These are phyloP conservation scores for Harpagoxenus sublaevis DNA, from an alignment of 2,888 invertebrate species.

Conservation along the genomic window DNA sequence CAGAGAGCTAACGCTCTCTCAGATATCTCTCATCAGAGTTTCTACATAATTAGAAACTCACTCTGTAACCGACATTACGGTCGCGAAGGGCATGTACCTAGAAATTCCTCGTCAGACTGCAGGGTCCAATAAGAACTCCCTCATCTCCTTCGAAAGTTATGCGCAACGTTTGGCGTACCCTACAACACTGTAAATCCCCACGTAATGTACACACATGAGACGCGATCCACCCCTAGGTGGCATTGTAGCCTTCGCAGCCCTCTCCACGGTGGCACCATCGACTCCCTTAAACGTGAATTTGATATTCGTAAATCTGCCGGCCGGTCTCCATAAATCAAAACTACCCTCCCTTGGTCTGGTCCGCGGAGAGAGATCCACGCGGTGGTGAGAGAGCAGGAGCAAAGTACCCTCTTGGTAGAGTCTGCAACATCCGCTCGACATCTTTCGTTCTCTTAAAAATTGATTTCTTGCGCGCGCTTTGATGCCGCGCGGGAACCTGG, in stretches of 20 bases:
- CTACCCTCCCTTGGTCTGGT: constrained; percentile 77
- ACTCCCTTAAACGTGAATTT: constrained; percentile 83
- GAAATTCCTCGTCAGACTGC: constrained; percentile 59
- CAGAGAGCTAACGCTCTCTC: background rate
- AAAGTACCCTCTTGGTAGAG: constrained; percentile 71
- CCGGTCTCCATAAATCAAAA: constrained; percentile 85
- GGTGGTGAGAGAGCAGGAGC: constrained; percentile 62
- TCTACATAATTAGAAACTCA: constrained; percentile 64
- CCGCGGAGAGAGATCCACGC: constrained; percentile 60
- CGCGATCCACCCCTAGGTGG: constrained; percentile 61
- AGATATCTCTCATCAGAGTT: constrained; percentile 10
- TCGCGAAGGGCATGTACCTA: constrained; percentile 4
- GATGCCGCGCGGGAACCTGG: constrained; percentile 60
- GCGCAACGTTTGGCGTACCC: constrained; percentile 72
- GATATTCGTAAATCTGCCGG: constrained; percentile 86
- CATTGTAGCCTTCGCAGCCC: constrained; percentile 50
- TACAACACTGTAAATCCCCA: constrained; percentile 74
- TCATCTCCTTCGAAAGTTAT: constrained; percentile 65
- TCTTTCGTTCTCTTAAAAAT: constrained; percentile 82
- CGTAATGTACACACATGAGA: constrained; percentile 77
- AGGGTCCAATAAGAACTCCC: constrained; percentile 57
- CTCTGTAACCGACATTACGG: background rate
- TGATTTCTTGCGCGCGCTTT: constrained; percentile 78
- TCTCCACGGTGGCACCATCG: constrained; percentile 57
- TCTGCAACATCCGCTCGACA: constrained; percentile 84